Percentiles rank a stretch among this genome's conserved stretches.
These are phyloP conservation scores for Elachura formosa DNA, from an alignment of 2,113 vertebrate genomes.

Conservation along the genomic window DNA sequence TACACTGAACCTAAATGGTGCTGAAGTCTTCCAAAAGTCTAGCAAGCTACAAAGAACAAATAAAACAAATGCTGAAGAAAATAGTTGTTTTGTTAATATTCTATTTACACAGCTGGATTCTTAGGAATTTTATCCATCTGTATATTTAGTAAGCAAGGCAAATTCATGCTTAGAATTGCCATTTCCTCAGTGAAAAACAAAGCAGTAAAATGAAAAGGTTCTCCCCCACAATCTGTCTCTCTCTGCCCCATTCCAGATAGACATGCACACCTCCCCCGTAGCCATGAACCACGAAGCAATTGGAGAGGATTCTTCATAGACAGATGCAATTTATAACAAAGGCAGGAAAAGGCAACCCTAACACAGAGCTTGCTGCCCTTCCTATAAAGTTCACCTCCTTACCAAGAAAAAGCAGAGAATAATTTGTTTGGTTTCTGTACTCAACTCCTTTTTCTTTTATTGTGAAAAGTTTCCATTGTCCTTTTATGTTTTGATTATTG, in stretches of 20 bases:
- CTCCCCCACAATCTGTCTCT: not conserved
- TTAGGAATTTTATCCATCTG: not conserved
- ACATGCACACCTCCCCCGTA: not conserved
- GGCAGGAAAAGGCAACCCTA: constrained; percentile 50
- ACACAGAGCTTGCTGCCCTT: constrained; percentile 51
- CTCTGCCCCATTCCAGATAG: not conserved
- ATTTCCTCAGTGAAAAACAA: constrained; percentile 6
- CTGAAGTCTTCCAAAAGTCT: not conserved
- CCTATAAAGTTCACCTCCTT: constrained; percentile 55
- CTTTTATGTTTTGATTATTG: constrained; percentile 66
- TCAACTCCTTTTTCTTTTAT: constrained; percentile 52
- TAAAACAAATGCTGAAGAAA: not conserved
- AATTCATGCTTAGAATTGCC: not conserved
- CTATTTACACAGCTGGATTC: constrained; percentile 38
- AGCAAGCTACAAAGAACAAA: constrained; percentile 13
- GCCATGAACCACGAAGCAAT: not conserved
- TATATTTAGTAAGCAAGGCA: constrained; percentile 5
- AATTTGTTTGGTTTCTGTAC: constrained; percentile 50
- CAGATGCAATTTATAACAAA: constrained; percentile 58
- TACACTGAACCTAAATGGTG: not conserved
- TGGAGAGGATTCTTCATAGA: constrained; percentile 43
- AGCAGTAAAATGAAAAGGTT: not conserved
- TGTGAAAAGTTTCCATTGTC: constrained; percentile 66
- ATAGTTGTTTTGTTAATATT: constrained; percentile 23
- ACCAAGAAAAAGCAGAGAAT: constrained; percentile 46